Percentiles rank a stretch among this genome's conserved stretches.
phyloP scores from a whole-genome alignment of 2,888 invertebrate species.

The Taenaris catops region DNA sequence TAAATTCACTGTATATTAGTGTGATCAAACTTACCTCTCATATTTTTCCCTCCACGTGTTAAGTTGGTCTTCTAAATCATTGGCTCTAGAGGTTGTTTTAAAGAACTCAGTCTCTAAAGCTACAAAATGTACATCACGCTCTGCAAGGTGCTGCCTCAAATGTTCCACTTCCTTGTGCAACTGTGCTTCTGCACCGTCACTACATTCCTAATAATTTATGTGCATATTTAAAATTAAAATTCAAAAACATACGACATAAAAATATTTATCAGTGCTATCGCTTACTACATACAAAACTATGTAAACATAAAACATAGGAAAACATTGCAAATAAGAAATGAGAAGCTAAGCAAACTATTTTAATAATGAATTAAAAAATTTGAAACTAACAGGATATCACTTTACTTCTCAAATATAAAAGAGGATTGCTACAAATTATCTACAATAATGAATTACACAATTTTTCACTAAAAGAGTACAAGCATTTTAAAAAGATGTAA shows the following conservation, averaged over 20 bases:
- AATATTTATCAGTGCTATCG: slow-evolving; percentile 11
- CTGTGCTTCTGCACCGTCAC: slow-evolving; percentile 77
- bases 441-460: slow-evolving; percentile 2
- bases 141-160: slow-evolving; percentile 88
- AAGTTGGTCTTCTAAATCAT: slow-evolving; percentile 90
- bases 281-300: slow-evolving; percentile 8
- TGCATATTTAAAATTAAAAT: slow-evolving; percentile 48
- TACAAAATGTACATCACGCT: slow-evolving; percentile 90
- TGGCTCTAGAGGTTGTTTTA: slow-evolving; percentile 88
- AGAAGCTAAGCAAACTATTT: slow-evolving; percentile 32
- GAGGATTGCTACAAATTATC: slow-evolving; percentile 10
- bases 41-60: slow-evolving; percentile 96
- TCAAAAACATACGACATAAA: slow-evolving; percentile 22
- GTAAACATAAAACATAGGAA: slow-evolving; percentile 5
- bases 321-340: slow-evolving; percentile 34
- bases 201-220: slow-evolving; percentile 62
- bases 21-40: slow-evolving; percentile 89
- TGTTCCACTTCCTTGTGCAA: slow-evolving; percentile 93
- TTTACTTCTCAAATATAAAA: not conserved
- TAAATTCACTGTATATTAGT: too few relatives aligned
- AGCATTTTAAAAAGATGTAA: slow-evolving; percentile 7
- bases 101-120: slow-evolving; percentile 93
- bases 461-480: too few relatives aligned
- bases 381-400: not conserved
- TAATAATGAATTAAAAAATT: not conserved